A percentile compares a stretch with the other conserved stretches of the same genome.
These are phyloP conservation scores for Ctenoplectra terminalis DNA, from an alignment of 1,140 invertebrate species.

Conservation along the genomic window DNA sequence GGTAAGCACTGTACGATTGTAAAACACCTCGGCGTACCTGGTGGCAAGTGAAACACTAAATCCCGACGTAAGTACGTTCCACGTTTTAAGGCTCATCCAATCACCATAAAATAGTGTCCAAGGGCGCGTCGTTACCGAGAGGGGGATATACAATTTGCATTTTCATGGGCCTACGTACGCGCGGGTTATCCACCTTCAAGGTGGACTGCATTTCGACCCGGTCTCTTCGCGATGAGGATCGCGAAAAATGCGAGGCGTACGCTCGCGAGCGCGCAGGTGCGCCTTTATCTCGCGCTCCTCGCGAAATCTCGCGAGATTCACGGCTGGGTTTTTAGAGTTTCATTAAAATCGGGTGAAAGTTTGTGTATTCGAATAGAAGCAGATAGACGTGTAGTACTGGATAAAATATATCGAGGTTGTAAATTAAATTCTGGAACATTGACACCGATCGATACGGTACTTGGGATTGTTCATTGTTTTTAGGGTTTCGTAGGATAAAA, in stretches of 20 bases:
- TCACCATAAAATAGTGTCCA: slow-evolving; percentile 76
- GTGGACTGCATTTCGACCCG: slow-evolving; percentile 71
- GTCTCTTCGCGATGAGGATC: slow-evolving; percentile 48
- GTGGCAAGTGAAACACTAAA: slow-evolving; percentile 69
- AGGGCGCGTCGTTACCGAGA: slow-evolving; percentile 67
- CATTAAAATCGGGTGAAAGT: background rate
- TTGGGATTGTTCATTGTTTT: too few species aligned
- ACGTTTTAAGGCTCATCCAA: slow-evolving; percentile 73
- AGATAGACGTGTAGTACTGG: too few species aligned
- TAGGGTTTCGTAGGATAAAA: too few species aligned
- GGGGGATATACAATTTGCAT: slow-evolving; percentile 72
- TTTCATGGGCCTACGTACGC: slow-evolving; percentile 71
- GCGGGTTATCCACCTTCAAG: slow-evolving; percentile 71
- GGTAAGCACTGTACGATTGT: slow-evolving; percentile 69
- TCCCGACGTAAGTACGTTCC: slow-evolving; percentile 64
- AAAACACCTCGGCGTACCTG: slow-evolving; percentile 26
- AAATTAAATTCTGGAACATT: too few species aligned
- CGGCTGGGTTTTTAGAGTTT: too few species aligned
- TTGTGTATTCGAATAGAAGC: too few species aligned
- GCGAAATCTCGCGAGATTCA: background rate
- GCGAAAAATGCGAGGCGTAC: slow-evolving; percentile 59
- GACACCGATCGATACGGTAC: too few species aligned
- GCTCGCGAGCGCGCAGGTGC: slow-evolving; percentile 52
- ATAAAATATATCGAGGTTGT: too few species aligned
- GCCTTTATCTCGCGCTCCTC: slow-evolving; percentile 8